These are phyloP conservation scores for Himalopsyche tibetana DNA, from an alignment of 2,888 invertebrate species.

Conservation along the genomic window DNA sequence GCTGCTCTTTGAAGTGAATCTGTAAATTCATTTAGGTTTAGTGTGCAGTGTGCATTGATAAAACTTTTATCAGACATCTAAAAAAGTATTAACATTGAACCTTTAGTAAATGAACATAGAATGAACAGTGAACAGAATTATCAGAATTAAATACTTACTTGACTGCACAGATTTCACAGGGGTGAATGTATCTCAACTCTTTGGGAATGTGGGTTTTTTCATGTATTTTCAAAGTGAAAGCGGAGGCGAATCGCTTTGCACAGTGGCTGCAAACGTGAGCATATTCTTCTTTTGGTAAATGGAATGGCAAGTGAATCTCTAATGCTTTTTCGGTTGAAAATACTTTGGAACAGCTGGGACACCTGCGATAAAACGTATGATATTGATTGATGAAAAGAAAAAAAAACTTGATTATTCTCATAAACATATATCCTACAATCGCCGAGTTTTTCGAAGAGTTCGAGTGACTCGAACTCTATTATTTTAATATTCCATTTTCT, in stretches of 20 bases:
- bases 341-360: constrained; percentile 50
- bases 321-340: constrained; percentile 53
- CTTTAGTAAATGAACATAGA: too few relatives aligned
- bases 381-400: not conserved
- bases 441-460: too few relatives aligned
- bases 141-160: constrained; percentile 48
- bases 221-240: constrained; percentile 50
- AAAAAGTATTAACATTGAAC: constrained; percentile 6
- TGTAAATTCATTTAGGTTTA: constrained; percentile 11
- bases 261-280: constrained; percentile 57
- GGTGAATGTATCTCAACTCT: constrained; percentile 54
- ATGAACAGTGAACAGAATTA: not conserved
- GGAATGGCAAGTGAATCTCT: constrained; percentile 48
- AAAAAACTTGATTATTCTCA: too few relatives aligned
- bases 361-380: constrained; percentile 50
- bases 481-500: too few relatives aligned
- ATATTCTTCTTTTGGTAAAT: constrained; percentile 52
- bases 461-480: too few relatives aligned
- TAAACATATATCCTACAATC: too few relatives aligned
- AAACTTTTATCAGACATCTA: not conserved
- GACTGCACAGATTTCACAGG: constrained; percentile 53
- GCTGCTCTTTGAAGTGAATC: constrained; percentile 52
- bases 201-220: constrained; percentile 56
- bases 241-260: constrained; percentile 52
- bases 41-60: not conserved